Conservation (phyloP, 2,113 vertebrate species). For the Megaleporinus macrocephalus region DNA sequence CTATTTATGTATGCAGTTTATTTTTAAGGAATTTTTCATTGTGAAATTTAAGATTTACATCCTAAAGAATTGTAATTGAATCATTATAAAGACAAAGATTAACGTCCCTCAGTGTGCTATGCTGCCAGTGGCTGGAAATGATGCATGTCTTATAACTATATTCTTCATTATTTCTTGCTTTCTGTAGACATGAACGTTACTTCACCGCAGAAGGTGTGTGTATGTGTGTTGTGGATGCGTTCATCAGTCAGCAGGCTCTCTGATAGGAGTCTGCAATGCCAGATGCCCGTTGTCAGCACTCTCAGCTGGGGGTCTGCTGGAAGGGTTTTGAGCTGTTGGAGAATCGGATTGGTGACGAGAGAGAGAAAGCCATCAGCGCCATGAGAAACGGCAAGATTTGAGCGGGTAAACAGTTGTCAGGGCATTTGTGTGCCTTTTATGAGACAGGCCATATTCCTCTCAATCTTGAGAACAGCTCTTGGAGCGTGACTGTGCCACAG, state of each 20-base stretch:
- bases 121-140: too few relatives aligned
- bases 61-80: too few relatives aligned
- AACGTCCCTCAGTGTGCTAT: too few relatives aligned
- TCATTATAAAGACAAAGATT: not conserved
- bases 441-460: not conserved
- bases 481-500: not conserved
- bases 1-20: too few relatives aligned
- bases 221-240: not conserved
- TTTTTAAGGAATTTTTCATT: too few relatives aligned
- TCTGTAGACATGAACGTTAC: not conserved
- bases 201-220: not conserved
- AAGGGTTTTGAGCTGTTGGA: not conserved
- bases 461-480: not conserved
- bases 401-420: not conserved
- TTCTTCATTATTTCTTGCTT: not conserved
- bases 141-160: not conserved
- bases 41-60: too few relatives aligned
- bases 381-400: slow-evolving; percentile 16
- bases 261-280: not conserved
- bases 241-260: not conserved
- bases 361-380: slow-evolving; percentile 16
- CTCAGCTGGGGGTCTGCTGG: not conserved
- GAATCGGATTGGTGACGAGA: slow-evolving; percentile 33
- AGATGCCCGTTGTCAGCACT: slow-evolving; percentile 1
- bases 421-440: not conserved